phyloP scores from a whole-genome alignment of 2,888 invertebrate genomes.

The Rhagonycha lutea region DNA sequence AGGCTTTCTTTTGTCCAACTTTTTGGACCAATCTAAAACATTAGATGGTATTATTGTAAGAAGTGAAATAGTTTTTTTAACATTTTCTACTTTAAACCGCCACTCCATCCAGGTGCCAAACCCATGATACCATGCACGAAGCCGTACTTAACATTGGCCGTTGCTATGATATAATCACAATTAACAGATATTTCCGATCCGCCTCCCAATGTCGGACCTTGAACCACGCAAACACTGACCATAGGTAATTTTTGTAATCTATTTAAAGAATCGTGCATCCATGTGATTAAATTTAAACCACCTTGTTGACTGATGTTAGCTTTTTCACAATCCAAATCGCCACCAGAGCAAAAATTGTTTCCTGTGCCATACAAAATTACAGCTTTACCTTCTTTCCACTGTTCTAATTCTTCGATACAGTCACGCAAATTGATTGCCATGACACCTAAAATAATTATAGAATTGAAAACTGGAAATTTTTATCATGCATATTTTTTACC shows the following conservation, averaged over 20 bases:
- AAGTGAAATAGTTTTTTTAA: not conserved
- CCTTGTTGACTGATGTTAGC: slow-evolving; percentile 36
- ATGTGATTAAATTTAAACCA: slow-evolving; percentile 40
- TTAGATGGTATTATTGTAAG: not conserved
- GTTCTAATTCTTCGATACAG: slow-evolving; percentile 40
- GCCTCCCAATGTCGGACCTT: slow-evolving; percentile 45
- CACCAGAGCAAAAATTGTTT: slow-evolving; percentile 47
- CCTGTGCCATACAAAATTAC: slow-evolving; percentile 42
- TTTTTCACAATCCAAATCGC: slow-evolving; percentile 44
- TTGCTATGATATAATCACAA: slow-evolving; percentile 44
- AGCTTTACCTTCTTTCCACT: slow-evolving; percentile 46
- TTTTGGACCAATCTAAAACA: slow-evolving; percentile 42
- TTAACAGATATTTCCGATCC: slow-evolving; percentile 44
- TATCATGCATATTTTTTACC: slow-evolving; percentile 34
- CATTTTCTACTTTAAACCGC: slow-evolving; percentile 40
- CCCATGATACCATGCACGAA: slow-evolving; percentile 48
- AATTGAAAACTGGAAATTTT: not conserved
- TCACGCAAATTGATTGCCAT: slow-evolving; percentile 47
- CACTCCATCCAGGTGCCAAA: slow-evolving; percentile 47
- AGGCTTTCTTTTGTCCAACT: slow-evolving; percentile 41
- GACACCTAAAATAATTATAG: slow-evolving; percentile 35
- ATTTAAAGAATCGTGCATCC: slow-evolving; percentile 42
- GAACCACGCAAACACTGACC: slow-evolving; percentile 40
- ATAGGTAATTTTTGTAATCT: slow-evolving; percentile 39
- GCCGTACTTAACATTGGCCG: slow-evolving; percentile 42